These are phyloP conservation scores for Glossophaga mutica DNA, from an alignment of 2,797 vertebrate species.

Conservation along the genomic window DNA sequence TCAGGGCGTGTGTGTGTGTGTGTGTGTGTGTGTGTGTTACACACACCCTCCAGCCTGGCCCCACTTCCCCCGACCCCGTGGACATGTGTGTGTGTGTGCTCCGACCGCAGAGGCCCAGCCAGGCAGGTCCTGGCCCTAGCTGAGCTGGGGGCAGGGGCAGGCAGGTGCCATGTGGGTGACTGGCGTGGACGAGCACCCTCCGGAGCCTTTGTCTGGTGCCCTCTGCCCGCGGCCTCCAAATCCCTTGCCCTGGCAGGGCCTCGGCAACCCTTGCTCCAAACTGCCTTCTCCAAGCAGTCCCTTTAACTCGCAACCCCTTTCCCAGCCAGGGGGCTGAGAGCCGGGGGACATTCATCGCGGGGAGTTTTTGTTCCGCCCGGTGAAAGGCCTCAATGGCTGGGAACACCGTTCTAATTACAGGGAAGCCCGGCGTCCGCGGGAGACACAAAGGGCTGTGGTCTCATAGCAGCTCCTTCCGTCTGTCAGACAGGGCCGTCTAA, in stretches of 20 bases:
- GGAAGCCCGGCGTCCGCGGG: conserved; percentile 86
- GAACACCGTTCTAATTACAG: conserved; percentile 88
- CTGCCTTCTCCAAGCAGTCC: conserved; percentile 53
- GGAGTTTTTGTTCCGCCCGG: conserved; percentile 82
- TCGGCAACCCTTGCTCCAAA: conserved; percentile 4
- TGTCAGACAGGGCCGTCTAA: conserved; percentile 87
- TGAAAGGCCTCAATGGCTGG: conserved; percentile 88
- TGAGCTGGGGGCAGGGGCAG: not conserved
- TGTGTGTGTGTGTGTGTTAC: not conserved
- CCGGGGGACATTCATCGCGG: conserved; percentile 80
- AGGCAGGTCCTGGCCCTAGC: not conserved
- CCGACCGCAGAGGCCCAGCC: not conserved
- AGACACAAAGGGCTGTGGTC: conserved; percentile 88
- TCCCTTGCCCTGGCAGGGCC: not conserved
- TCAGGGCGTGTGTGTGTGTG: not conserved
- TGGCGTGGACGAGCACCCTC: not conserved
- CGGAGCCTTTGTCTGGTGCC: conserved; percentile 19
- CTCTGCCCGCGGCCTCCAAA: not conserved
- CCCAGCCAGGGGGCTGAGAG: conserved; percentile 77
- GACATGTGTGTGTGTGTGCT: not conserved
- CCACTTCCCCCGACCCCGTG: not conserved
- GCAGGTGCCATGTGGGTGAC: not conserved
- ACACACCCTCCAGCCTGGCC: not conserved
- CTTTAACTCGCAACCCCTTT: conserved; percentile 74
- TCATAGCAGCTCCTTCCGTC: conserved; percentile 88